These are phyloP conservation scores for Machaerirhynchus nigripectus DNA, from an alignment of 2,113 vertebrate species.

Conservation along the genomic window DNA sequence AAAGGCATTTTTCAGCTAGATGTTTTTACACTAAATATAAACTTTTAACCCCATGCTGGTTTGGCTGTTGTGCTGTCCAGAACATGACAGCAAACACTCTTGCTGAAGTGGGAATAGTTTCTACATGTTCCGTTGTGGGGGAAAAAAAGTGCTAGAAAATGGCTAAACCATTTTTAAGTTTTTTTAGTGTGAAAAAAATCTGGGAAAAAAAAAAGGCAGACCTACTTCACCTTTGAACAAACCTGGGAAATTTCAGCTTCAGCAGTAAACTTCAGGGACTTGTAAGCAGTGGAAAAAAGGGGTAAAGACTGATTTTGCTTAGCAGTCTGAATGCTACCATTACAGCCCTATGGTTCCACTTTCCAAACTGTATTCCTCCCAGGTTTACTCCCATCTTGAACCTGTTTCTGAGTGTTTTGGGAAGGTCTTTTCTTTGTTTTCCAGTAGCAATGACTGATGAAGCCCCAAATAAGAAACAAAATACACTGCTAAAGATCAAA, in stretches of 20 bases:
- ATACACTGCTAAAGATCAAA: not conserved
- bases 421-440: not conserved
- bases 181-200: not conserved
- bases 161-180: not conserved
- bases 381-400: not conserved
- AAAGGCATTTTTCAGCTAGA: conserved; percentile 34
- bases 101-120: not conserved
- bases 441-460: not conserved
- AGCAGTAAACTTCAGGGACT: not conserved
- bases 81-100: not conserved
- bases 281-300: not conserved
- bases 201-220: not conserved
- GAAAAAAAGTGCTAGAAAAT: not conserved
- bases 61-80: not conserved
- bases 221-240: not conserved
- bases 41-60: conserved; percentile 7
- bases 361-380: not conserved
- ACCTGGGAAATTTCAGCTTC: not conserved
- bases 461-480: not conserved
- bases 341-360: not conserved
- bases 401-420: not conserved
- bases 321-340: not conserved
- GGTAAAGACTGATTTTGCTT: not conserved
- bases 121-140: not conserved
- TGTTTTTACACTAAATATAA: conserved; percentile 28